Base-by-base conservation (phyloP, 2,888 invertebrate genomes). In the Dinocampus coccinellae region DNA sequence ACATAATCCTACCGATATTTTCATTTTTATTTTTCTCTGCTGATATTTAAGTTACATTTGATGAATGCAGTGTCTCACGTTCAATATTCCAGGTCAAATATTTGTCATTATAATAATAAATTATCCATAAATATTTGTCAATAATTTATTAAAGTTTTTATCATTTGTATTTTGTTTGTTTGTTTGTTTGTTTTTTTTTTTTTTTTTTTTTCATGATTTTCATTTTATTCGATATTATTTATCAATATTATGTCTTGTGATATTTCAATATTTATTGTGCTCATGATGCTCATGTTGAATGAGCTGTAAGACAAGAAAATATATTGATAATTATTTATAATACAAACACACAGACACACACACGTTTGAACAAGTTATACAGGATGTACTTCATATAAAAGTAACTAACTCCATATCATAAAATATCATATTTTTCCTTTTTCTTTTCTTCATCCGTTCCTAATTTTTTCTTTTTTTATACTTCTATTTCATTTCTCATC, bases 391-490 rank as follows among this genome's bases (percentile, higher is more conserved):
- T 55, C 65, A 55, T 65, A 63, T 52, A 63, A 60, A 72, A 70
- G 67, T 65, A 73, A 73, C 72, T 70, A 70, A 75, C 52, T 69
- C 22, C 36, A 63, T 63, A 65, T 71, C 70, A 70, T 70, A 72
- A 74, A 75, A 63, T 52, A 62, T 64, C n/a, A 29, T 16, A 29
- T n/a, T 26, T 20, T 55, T 16, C 13, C 42, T 58, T 42, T 47
- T 26, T 70, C 58, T 24, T 9, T 13, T n/a, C 3, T 39, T n/a
- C 13, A 39, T 39, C 39, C 39, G 39, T n/a, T n/a, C n/a, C n/a
- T n/a, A n/a, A n/a, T n/a, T n/a, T 7, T 61, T 61, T 34, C 47
- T 36, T 33, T 53, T 22, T 36, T 70, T 67, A 52, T 61, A 52
- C 24, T 16, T 47, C 47, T 24, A 55, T 47, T 47, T 62, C 52